Evolutionary conservation across 2,888 invertebrate species (phyloP).

Genomic region (Athripsodes cinereus): DNA sequence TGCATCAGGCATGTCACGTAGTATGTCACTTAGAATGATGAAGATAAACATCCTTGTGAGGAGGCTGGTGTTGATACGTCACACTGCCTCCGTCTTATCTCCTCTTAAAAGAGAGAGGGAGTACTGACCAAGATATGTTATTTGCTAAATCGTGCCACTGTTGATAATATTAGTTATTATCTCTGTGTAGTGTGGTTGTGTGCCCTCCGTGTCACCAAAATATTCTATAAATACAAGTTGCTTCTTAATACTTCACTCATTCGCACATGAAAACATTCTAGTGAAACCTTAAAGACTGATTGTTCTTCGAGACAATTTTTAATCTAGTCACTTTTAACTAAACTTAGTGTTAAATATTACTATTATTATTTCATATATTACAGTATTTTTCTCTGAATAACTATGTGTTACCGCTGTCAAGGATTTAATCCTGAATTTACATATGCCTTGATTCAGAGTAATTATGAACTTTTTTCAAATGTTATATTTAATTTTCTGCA

Average conservation of each 20-base stretch:
- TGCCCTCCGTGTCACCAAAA: not conserved
- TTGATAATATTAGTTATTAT: not conserved
- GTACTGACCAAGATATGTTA: not conserved
- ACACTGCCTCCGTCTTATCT: not conserved
- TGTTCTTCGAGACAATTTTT: not conserved
- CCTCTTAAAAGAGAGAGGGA: not conserved
- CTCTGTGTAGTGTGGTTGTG: not conserved
- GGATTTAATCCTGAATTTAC: constrained; percentile 17
- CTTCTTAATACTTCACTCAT: not conserved
- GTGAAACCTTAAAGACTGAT: not conserved
- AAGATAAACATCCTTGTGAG: not conserved
- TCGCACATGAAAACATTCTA: not conserved
- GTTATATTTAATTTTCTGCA: no score
- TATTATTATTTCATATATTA: not conserved
- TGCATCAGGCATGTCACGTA: no score
- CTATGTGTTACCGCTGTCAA: constrained; percentile 18
- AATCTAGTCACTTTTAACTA: constrained; percentile 1
- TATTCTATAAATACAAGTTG: not conserved
- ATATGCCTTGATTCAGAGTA: constrained; percentile 14
- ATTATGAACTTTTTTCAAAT: constrained; percentile 8
- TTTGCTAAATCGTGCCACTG: not conserved
- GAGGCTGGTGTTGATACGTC: not conserved
- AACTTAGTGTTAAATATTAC: not conserved
- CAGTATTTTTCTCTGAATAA: not conserved
- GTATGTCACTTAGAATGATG: no score